phyloP scores from a whole-genome alignment of 37 sponge, comb jelly and placozoan species.

The Chondrosia reniformis region DNA sequence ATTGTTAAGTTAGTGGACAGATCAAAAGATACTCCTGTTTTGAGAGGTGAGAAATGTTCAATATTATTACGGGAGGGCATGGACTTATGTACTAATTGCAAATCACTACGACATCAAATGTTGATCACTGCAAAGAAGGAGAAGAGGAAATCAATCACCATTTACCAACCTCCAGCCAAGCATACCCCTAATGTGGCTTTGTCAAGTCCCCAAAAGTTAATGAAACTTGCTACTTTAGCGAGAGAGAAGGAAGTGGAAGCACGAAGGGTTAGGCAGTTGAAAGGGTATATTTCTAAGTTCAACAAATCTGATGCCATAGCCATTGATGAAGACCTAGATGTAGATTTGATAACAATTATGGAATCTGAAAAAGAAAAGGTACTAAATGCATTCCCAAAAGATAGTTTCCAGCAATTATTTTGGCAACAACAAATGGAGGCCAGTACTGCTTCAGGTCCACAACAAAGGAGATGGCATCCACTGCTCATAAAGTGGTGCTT shows the following conservation, averaged over 20 bases:
- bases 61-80: background rate
- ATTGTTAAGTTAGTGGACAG: background rate
- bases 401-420: background rate
- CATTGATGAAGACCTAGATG: background rate
- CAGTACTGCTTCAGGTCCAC: background rate
- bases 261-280: background rate
- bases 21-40: background rate
- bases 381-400: background rate
- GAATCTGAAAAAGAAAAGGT: background rate
- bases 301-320: background rate
- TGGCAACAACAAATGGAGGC: slow-evolving; percentile 6
- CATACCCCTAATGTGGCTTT: background rate
- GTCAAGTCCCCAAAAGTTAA: background rate
- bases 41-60: background rate
- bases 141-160: background rate
- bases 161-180: background rate
- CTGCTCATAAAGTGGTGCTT: slow-evolving; percentile 18
- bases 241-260: background rate
- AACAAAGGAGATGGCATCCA: slow-evolving; percentile 16
- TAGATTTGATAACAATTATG: too few relatives aligned
- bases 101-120: background rate
- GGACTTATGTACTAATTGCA: background rate
- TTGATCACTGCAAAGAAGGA: background rate
- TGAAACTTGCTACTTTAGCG: background rate
- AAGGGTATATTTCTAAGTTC: background rate